These are phyloP conservation scores for Saccostrea cuccullata DNA, from an alignment of 1,140 invertebrate species.

Conservation along the genomic window DNA sequence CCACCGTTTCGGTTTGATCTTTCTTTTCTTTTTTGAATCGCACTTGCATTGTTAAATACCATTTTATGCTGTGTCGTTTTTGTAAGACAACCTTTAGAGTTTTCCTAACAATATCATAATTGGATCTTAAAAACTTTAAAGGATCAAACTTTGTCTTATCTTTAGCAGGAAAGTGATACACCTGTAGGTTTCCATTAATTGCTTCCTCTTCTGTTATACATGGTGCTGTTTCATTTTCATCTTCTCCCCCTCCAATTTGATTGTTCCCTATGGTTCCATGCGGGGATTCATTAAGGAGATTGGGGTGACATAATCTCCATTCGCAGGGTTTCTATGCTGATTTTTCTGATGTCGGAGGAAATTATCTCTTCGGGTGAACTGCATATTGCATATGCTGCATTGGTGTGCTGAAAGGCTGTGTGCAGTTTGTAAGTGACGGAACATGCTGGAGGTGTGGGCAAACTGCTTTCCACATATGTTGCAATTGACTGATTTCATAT, in stretches of 20 bases:
- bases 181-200: background rate
- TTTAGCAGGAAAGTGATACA: background rate
- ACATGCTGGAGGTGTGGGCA: background rate
- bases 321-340: background rate
- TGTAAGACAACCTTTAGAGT: slow-evolving; percentile 9
- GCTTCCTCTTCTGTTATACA: too few species aligned
- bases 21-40: slow-evolving; percentile 8
- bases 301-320: background rate
- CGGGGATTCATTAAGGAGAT: too few species aligned
- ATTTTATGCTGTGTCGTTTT: slow-evolving; percentile 4
- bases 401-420: background rate
- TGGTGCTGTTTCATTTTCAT: too few species aligned
- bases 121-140: too few species aligned
- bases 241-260: too few species aligned
- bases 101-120: background rate
- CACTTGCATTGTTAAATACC: slow-evolving; percentile 29
- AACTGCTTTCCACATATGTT: slow-evolving; percentile 8
- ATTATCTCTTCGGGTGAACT: background rate
- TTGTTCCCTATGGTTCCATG: too few species aligned
- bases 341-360: slow-evolving; percentile 10
- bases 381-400: slow-evolving; percentile 5
- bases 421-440: background rate
- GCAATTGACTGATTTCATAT: background rate
- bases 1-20: background rate
- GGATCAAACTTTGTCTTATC: background rate